These are phyloP conservation scores for Phalacrocorax carbo DNA, from an alignment of 2,113 vertebrate species.

Conservation along the genomic window DNA sequence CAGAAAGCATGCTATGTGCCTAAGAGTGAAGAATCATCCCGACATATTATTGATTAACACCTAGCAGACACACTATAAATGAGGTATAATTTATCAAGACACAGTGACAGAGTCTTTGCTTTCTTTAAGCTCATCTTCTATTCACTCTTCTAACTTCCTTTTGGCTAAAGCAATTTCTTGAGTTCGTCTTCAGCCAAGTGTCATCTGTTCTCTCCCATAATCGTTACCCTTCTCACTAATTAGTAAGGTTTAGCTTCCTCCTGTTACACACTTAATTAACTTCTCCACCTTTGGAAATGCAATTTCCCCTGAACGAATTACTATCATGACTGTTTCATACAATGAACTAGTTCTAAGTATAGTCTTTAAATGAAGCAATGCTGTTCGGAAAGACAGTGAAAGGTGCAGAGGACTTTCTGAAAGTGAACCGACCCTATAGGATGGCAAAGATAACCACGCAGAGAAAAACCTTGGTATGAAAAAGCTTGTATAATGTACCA, in stretches of 20 bases:
- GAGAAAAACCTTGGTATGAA: not conserved
- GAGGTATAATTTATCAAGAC: slow-evolving; percentile 49
- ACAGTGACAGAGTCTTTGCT: slow-evolving; percentile 52
- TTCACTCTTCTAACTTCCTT: slow-evolving; percentile 56
- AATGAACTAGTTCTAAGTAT: slow-evolving; percentile 34
- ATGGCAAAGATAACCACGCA: not conserved
- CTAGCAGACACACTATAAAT: slow-evolving; percentile 42
- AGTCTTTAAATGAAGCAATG: not conserved
- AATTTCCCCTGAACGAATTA: slow-evolving; percentile 59
- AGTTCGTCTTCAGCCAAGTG: slow-evolving; percentile 57
- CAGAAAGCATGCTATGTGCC: not conserved
- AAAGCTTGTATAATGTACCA: not conserved
- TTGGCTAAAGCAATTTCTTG: slow-evolving; percentile 61
- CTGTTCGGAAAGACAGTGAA: not conserved
- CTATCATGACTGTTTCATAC: slow-evolving; percentile 32
- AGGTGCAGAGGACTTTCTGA: not conserved
- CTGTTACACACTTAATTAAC: slow-evolving; percentile 66
- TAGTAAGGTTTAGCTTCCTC: slow-evolving; percentile 59
- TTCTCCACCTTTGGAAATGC: slow-evolving; percentile 64
- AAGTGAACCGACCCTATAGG: not conserved
- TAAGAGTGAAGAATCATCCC: not conserved
- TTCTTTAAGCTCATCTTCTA: slow-evolving; percentile 62
- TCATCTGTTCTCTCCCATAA: slow-evolving; percentile 61
- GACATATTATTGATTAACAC: slow-evolving; percentile 48
- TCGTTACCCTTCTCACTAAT: slow-evolving; percentile 54